These are phyloP conservation scores for Fukomys damarensis DNA, from an alignment of 2,113 vertebrate species.

Conservation along the genomic window DNA sequence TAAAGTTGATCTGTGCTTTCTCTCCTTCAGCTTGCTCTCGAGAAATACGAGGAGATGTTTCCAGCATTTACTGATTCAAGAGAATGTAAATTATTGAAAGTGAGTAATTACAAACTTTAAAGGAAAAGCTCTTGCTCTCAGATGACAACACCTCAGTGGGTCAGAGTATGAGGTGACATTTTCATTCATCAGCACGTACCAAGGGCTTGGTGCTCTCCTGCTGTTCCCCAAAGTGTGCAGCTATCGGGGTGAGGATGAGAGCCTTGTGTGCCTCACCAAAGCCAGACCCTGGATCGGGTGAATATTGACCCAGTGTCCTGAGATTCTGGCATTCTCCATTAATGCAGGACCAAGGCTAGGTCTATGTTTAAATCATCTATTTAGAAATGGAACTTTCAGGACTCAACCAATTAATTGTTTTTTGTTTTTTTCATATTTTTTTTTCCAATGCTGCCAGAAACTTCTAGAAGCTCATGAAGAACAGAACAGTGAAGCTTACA, in stretches of 20 bases:
- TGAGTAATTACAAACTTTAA: slow-evolving; percentile 77
- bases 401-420: neutral
- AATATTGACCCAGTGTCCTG: neutral
- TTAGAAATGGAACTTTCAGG: neutral
- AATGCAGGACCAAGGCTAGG: neutral
- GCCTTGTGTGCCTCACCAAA: neutral
- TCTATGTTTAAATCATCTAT: slow-evolving; percentile 27
- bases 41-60: slow-evolving; percentile 99
- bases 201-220: neutral
- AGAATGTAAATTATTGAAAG: slow-evolving; percentile 99
- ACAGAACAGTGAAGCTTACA: slow-evolving; percentile 97
- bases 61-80: slow-evolving; percentile 98
- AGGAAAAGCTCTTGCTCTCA: neutral
- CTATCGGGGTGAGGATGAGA: neutral
- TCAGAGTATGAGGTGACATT: neutral
- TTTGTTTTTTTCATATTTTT: no score
- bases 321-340: neutral
- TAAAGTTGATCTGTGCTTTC: neutral
- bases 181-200: neutral
- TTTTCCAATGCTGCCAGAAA: slow-evolving; percentile 89
- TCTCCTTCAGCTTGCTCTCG: slow-evolving; percentile 93
- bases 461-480: slow-evolving; percentile 98
- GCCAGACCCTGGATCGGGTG: neutral
- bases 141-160: neutral
- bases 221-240: neutral